phyloP scores from a whole-genome alignment of 37 sponge, comb jelly and placozoan genomes.

The Haliclona indistincta region DNA sequence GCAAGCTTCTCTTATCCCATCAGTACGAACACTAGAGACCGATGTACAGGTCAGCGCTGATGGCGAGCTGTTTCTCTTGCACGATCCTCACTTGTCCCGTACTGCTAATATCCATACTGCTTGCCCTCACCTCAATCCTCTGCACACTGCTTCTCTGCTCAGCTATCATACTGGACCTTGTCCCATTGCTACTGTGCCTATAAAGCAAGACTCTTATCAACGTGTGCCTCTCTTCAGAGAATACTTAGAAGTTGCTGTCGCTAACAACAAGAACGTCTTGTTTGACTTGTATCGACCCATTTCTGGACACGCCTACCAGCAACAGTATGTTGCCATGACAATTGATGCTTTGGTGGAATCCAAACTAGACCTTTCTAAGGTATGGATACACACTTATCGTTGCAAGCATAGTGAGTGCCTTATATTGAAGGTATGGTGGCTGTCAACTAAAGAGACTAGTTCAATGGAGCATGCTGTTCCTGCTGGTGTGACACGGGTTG shows the following conservation, averaged over 20 bases:
- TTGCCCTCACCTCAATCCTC: slow-evolving; percentile 35
- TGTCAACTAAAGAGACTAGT: slow-evolving; percentile 10
- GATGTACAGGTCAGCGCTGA: slow-evolving; percentile 54
- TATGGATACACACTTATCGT: background rate
- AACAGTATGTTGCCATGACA: slow-evolving; percentile 20
- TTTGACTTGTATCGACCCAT: slow-evolving; percentile 47
- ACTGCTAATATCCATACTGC: slow-evolving; percentile 25
- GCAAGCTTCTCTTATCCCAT: background rate
- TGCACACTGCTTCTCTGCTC: slow-evolving; percentile 29
- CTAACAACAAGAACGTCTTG: slow-evolving; percentile 11
- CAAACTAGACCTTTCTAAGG: slow-evolving; percentile 26
- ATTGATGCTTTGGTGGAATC: slow-evolving; percentile 28
- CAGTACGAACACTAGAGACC: slow-evolving; percentile 39
- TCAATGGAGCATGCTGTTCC: slow-evolving; percentile 1
- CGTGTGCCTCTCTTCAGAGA: slow-evolving; percentile 14
- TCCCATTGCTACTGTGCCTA: slow-evolving; percentile 11
- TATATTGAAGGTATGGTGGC: slow-evolving; percentile 61
- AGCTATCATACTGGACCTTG: slow-evolving; percentile 30
- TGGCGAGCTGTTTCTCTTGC: slow-evolving; percentile 57
- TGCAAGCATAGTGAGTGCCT: background rate
- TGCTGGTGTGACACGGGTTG: slow-evolving; percentile 34
- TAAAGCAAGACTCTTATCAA: background rate
- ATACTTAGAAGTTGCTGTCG: slow-evolving; percentile 31
- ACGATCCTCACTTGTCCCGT: slow-evolving; percentile 38
- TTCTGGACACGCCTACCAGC: slow-evolving; percentile 20